Base-by-base conservation (phyloP, 2,113 vertebrate species). In the Cacatua alba region DNA sequence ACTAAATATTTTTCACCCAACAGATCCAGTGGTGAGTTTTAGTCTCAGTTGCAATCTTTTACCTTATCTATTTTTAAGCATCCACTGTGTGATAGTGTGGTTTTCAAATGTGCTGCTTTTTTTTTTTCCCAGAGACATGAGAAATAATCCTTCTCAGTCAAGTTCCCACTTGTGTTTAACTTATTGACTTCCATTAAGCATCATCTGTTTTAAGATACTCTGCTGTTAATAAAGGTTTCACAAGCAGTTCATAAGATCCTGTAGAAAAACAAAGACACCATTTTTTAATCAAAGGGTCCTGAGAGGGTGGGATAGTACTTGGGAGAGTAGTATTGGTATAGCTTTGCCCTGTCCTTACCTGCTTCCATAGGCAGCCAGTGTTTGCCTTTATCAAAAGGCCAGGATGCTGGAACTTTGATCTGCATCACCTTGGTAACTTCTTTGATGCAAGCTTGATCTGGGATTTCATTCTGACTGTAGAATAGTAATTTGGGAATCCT, bases 1-100 rank as follows among this genome's bases (percentile, higher is more conserved):
- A 52, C 97, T 99, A 78, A 99, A 99, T 82, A 99, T 99, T 95
- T 99, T 99, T 96, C 99, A 99, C 80, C 99, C 99, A 23, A 99
- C 99, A 78, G 99, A 99, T 94, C 99, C 99, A 84, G 99, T 99
- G 99, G 99, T 99, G 94, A 99, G 99, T 98, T 76, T 92, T 59
- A 52, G 26, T 15, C 94, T n/a, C 53, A 84, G 20, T 31, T 90
- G 55, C 49, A 20, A n/a, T 79, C 44, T 93, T 87, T 91, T 65
- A 13, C 44, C 52, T 55, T 39, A 77, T 14, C 28, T 78, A 0
- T 6, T 74, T 71, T 84, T 28, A 35, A 92, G 62, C 44, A n/a
- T 44, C 55, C n/a, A 20, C 25, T 83, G 29, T 60, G 41, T 71
- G 53, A 14, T 64, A 16, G 53, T 87, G 80, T 55, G 70, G 9